A percentile compares a stretch with the other conserved stretches of the same genome.
Evolutionary conservation across 2,113 vertebrate species (phyloP).

Genomic region (Oxyruncus cristatus): DNA sequence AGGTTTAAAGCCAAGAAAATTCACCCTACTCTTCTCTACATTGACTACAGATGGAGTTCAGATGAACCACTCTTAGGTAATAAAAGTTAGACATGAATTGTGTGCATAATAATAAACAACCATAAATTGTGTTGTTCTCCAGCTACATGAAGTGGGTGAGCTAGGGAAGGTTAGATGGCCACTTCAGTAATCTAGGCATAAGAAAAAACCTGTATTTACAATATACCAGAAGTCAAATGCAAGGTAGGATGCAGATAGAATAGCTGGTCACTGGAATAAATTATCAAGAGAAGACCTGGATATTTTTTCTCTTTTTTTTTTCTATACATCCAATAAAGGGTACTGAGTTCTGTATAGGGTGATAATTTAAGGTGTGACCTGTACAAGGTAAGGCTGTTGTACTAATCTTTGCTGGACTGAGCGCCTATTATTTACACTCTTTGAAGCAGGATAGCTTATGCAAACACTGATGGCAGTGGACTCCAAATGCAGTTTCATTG

Average conservation of each 20-base stretch:
- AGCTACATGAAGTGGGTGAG: not conserved
- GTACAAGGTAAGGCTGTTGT: not conserved
- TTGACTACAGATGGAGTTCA: not conserved
- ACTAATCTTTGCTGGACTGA: not conserved
- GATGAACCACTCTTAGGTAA: not conserved
- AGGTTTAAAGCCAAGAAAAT: not conserved
- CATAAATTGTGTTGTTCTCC: accelerated
- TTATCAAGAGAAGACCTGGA: not conserved
- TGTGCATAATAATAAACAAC: not conserved
- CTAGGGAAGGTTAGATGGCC: not conserved
- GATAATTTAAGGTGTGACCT: not conserved
- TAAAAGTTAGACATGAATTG: not conserved
- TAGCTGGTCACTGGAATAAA: not conserved
- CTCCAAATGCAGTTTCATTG: not conserved
- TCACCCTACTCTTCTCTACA: not conserved
- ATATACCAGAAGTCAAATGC: not conserved
- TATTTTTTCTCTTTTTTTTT: not conserved
- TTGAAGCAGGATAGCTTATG: not conserved
- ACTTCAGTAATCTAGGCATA: not conserved
- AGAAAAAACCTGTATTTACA: not conserved
- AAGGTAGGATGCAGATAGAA: not conserved
- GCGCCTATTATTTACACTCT: not conserved
- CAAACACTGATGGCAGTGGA: not conserved
- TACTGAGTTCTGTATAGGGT: not conserved
- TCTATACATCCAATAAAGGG: not conserved